Base-by-base conservation (phyloP, 2,113 vertebrate species). In the Onychostoma macrolepis region DNA sequence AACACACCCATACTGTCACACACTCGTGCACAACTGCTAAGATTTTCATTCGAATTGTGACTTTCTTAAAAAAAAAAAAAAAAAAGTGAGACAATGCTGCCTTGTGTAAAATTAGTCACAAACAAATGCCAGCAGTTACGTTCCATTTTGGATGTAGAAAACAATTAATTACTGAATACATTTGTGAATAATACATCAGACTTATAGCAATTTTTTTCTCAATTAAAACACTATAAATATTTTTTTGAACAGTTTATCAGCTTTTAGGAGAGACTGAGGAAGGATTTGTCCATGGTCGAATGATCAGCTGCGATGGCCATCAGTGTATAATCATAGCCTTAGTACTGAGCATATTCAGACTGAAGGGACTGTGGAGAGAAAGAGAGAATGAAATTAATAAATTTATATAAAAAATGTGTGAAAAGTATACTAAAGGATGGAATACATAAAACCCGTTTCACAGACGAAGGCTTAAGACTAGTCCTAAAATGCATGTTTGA, bases 261-360 rank as follows among this genome's bases (percentile, higher is more conserved):
- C 26, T 58, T 56, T 21, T 21, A 19, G 56, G 19, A 28, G 67
- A 74, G 26, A 63, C 38, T 58, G 19, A 50, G 24, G 58, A 24
- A 84, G 45, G 63, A 69, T 63, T n/a, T 61, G 13, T 71, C 80
- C 43, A 24, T 26, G 28, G 21, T 26, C 33, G 10, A 58, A 0
- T 8, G 65, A 28, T 61, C 67, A 43, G 78, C 9, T 41, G 36
- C 33, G 6, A 80, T n/a, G 21, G 19, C 15, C 43, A 89, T 95
- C 94, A 92, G 87, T 80, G 91, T 89, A 91, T 91, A 75, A 92
- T 89, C 81, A 92, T 90, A 77, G 94, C 92, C 92, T 96, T 96
- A 96, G 95, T 95, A 95, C 91, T 94, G 95, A 93, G 95, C 94
- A 94, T 93, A 93, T 87, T 97, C 96, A 94, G 96, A 96, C 89